phyloP scores from a whole-genome alignment of 2,113 vertebrate species.

The Grammomys surdaster region DNA sequence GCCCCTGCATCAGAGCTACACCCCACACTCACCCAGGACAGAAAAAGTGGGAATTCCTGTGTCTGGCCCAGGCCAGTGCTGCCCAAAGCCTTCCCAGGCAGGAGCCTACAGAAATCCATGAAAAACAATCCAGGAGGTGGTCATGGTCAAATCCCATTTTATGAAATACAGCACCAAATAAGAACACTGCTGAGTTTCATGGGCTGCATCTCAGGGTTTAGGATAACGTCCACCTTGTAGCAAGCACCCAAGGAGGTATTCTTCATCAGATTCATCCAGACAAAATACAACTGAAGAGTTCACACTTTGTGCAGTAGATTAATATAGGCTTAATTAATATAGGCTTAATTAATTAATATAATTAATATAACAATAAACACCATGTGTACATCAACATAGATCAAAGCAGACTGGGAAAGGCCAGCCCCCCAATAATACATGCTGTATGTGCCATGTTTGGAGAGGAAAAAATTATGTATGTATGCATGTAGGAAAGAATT shows the following conservation, averaged over 20 bases:
- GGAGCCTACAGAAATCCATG: background rate
- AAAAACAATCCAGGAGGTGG: background rate
- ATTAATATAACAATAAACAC: background rate
- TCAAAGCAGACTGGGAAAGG: background rate
- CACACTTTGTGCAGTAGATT: background rate
- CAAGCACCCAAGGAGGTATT: background rate
- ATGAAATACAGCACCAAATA: background rate
- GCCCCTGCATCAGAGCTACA: background rate
- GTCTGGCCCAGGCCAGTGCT: background rate
- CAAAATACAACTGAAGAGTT: background rate
- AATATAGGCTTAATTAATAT: background rate
- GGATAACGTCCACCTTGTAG: background rate
- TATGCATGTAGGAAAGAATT: accelerated
- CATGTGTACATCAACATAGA: background rate
- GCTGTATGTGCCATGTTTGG: background rate
- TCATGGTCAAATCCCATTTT: background rate
- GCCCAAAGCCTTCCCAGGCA: background rate
- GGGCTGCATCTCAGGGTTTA: background rate
- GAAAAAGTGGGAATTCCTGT: background rate
- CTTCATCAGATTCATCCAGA: conserved; percentile 3
- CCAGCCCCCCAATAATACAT: background rate
- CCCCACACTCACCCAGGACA: background rate
- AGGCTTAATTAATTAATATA: no score
- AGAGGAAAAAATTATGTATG: background rate
- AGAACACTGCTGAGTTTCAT: background rate